Evolutionary conservation across 2,113 vertebrate genomes (phyloP).

Genomic region (Podocnemis expansa): DNA sequence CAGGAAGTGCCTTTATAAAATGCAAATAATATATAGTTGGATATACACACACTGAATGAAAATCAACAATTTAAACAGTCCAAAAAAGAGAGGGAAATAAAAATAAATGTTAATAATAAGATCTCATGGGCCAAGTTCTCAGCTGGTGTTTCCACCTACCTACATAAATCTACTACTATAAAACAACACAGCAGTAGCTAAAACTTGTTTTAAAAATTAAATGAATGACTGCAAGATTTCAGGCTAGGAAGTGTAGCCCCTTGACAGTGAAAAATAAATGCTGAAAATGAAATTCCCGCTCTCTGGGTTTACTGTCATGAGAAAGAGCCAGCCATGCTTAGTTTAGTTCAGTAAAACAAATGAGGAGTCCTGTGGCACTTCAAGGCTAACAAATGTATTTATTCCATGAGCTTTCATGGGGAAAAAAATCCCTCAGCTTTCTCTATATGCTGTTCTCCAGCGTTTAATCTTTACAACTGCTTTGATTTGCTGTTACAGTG

Average conservation of each 20-base stretch:
- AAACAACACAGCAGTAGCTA: neutral
- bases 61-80: neutral
- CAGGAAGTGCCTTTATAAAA: neutral
- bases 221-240: neutral
- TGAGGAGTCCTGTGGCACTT: too few species aligned
- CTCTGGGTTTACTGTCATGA: neutral
- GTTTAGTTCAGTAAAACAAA: too few species aligned
- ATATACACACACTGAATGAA: conserved; percentile 15
- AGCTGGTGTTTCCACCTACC: neutral
- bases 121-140: neutral
- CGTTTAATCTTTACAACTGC: too few species aligned
- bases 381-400: too few species aligned
- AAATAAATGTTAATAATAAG: neutral
- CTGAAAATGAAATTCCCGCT: neutral
- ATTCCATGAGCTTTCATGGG: too few species aligned
- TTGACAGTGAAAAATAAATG: neutral
- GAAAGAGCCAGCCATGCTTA: too few species aligned
- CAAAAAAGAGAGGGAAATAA: neutral
- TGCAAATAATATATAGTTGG: neutral
- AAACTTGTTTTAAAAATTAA: neutral
- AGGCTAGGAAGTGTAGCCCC: neutral
- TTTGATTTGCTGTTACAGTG: too few species aligned
- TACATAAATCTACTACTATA: neutral
- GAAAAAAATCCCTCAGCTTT: too few species aligned
- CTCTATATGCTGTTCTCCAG: too few species aligned